Percentiles rank a stretch among this genome's conserved stretches.
Conservation (phyloP, 2,113 vertebrate genomes). For the Narcine bancroftii region DNA sequence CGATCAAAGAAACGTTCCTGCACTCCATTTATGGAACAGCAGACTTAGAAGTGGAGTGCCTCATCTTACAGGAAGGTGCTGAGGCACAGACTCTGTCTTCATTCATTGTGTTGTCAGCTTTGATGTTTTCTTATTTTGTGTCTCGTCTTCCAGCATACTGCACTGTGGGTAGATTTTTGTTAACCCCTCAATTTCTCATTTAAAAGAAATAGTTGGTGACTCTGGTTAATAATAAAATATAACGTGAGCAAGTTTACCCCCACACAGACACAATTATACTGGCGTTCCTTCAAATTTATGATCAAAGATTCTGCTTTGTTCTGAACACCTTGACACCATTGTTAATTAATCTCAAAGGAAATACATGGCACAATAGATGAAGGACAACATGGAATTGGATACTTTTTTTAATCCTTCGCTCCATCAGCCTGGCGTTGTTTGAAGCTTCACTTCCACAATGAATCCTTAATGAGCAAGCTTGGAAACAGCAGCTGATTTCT, state of each 20-base stretch:
- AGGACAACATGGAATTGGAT: neutral
- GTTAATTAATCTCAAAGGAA: constrained; percentile 17
- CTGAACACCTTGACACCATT: neutral
- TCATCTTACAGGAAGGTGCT: neutral
- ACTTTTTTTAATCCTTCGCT: neutral
- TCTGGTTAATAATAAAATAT: neutral
- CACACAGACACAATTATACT: neutral
- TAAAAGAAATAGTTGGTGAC: neutral
- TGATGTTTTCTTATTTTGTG: neutral
- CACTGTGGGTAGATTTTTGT: constrained; percentile 19
- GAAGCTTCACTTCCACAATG: neutral
- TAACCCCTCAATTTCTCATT: neutral
- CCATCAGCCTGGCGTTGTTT: neutral
- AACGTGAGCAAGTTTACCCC: neutral
- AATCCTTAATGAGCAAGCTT: neutral
- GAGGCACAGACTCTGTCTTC: neutral
- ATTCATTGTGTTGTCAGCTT: constrained; percentile 1
- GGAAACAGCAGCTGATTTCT: neutral
- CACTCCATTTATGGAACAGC: neutral
- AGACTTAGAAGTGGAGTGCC: neutral
- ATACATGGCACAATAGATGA: neutral
- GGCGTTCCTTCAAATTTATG: neutral
- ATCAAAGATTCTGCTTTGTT: neutral
- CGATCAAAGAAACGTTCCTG: neutral
- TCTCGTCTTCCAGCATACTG: constrained; percentile 14